phyloP scores from a whole-genome alignment of 2,113 vertebrate species.

The Lamprotornis superbus region DNA sequence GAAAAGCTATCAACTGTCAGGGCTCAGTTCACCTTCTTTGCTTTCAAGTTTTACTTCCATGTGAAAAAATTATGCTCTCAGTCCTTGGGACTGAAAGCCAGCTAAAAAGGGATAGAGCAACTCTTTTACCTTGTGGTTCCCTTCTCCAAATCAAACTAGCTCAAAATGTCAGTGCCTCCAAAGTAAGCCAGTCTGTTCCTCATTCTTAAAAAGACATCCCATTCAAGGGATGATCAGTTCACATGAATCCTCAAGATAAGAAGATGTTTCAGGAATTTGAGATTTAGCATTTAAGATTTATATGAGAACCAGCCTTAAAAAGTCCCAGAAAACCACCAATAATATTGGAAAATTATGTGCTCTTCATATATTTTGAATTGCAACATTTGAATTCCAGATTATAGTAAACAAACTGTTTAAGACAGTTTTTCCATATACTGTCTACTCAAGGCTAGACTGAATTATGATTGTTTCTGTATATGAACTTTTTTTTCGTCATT shows the following conservation, averaged over 20 bases:
- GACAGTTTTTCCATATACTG: background rate
- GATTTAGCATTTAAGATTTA: background rate
- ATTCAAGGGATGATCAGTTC: background rate
- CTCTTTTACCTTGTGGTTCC: background rate
- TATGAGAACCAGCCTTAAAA: background rate
- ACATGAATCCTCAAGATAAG: background rate
- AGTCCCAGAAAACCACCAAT: background rate
- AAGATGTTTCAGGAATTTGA: background rate
- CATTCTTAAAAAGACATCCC: background rate
- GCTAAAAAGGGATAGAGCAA: background rate
- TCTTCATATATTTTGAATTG: background rate
- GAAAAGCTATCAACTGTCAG: background rate
- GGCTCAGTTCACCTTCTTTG: background rate
- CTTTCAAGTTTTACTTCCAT: conserved; percentile 26
- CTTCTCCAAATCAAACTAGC: background rate
- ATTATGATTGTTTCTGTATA: background rate
- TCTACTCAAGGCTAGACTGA: background rate
- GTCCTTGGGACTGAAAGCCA: background rate
- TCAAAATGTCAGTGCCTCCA: background rate
- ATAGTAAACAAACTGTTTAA: background rate
- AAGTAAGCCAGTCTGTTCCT: background rate
- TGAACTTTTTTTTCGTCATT: background rate
- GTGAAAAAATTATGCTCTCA: background rate
- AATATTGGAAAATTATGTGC: background rate
- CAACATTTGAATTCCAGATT: background rate